Conservation (phyloP, 1,140 invertebrate genomes). For the Zaprionus kolodkinae region DNA sequence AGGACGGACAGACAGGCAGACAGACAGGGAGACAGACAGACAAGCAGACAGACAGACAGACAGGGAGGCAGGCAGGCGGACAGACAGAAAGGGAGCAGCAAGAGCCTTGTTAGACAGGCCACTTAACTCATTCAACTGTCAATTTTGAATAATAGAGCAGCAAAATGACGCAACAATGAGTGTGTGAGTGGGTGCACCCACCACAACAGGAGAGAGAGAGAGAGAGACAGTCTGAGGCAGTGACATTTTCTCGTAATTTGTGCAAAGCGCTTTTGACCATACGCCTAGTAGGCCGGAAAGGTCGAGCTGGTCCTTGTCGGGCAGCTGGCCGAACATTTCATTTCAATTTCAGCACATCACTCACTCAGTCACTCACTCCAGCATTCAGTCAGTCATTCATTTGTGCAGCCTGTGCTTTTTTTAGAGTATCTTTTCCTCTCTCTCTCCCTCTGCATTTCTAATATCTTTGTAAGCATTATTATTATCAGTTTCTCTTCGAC, state of each 20-base stretch:
- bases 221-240: conserved; percentile 26
- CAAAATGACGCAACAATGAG: conserved; percentile 76
- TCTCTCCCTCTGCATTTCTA: conserved; percentile 52
- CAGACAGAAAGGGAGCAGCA: conserved; percentile 11
- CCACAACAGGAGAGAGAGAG: background rate
- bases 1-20: conserved; percentile 12
- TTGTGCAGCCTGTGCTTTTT: conserved; percentile 25
- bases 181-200: conserved; percentile 2
- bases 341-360: conserved; percentile 64
- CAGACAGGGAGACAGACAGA: conserved; percentile 28
- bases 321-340: conserved; percentile 54
- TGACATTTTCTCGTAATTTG: conserved; percentile 80
- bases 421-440: conserved; percentile 5
- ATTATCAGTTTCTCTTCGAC: conserved; percentile 58
- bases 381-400: conserved; percentile 48
- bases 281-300: conserved; percentile 16
- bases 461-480: conserved; percentile 77
- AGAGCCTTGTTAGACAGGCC: conserved; percentile 47
- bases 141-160: conserved; percentile 81
- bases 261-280: conserved; percentile 67
- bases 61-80: conserved; percentile 14
- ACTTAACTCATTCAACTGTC: conserved; percentile 79
- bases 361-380: background rate
- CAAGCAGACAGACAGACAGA: background rate
- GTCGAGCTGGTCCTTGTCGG: conserved; percentile 30